A percentile compares a stretch with the other conserved stretches of the same genome.
Conservation (phyloP, 2,888 invertebrate genomes). For the Sesia bembeciformis region DNA sequence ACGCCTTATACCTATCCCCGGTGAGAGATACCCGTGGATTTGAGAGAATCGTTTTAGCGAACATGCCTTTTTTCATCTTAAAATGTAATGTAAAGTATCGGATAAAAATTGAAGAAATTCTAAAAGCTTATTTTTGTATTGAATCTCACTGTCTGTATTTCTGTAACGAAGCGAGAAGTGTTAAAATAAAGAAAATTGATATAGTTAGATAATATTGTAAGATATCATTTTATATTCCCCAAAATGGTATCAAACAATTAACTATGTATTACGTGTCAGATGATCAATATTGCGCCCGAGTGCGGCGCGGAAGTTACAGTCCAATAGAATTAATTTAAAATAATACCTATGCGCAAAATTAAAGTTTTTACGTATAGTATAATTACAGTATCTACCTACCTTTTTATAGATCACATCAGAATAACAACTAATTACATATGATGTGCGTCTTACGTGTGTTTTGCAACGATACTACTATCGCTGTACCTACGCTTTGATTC, state of each 20-base stretch:
- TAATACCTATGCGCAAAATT: no score
- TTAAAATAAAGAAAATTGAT: conserved; percentile 31
- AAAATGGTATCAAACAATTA: conserved; percentile 54
- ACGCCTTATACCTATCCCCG: conserved; percentile 43
- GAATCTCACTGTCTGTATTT: conserved; percentile 58
- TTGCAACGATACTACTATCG: no score
- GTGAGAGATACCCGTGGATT: conserved; percentile 43
- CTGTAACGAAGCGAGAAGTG: conserved; percentile 43
- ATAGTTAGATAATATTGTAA: conserved; percentile 36
- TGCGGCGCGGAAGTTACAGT: no score
- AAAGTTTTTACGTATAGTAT: no score
- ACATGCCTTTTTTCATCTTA: conserved; percentile 58
- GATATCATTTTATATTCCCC: conserved; percentile 61
- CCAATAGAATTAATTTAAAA: no score
- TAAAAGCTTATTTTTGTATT: conserved; percentile 74
- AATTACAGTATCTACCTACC: no score
- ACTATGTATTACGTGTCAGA: no score
- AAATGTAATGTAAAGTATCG: conserved; percentile 62
- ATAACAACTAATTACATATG: no score
- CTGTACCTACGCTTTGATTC: no score
- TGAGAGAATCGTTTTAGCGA: conserved; percentile 53
- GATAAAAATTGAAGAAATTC: conserved; percentile 65
- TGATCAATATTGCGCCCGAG: no score
- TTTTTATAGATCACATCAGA: no score
- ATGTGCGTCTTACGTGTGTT: no score